Conservation (phyloP, 2,888 invertebrate genomes). For the Epinotia nisella region DNA sequence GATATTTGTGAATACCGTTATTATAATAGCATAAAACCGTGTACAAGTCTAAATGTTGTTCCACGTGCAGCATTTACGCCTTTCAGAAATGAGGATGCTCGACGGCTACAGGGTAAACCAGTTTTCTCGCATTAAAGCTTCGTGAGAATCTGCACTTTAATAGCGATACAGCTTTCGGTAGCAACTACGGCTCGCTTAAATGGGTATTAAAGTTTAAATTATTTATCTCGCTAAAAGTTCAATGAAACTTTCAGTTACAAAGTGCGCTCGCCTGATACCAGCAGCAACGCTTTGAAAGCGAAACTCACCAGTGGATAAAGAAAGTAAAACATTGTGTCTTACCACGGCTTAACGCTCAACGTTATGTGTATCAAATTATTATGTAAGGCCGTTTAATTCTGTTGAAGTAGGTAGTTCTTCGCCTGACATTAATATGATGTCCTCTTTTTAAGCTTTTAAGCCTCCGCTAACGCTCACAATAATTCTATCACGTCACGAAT, state of each 20-base stretch:
- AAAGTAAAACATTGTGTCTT: constrained; percentile 61
- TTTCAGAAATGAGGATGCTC: constrained; percentile 17
- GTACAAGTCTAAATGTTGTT: background rate
- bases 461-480: too few species aligned
- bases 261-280: constrained; percentile 61
- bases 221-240: constrained; percentile 75
- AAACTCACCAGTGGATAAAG: constrained; percentile 63
- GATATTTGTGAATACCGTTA: too few species aligned
- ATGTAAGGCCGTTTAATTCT: constrained; percentile 60
- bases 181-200: constrained; percentile 67
- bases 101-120: constrained; percentile 48
- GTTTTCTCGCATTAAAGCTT: constrained; percentile 63
- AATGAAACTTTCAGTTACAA: constrained; percentile 70
- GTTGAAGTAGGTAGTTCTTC: constrained; percentile 52
- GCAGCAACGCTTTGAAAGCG: constrained; percentile 62
- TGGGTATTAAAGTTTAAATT: constrained; percentile 78
- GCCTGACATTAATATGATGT: constrained; percentile 48
- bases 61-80: background rate
- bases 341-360: constrained; percentile 51
- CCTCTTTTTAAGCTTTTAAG: background rate
- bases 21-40: too few species aligned
- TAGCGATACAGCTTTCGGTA: constrained; percentile 63
- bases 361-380: constrained; percentile 63
- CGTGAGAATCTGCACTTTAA: constrained; percentile 64
- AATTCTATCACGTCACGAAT: constrained; percentile 15